Evolutionary conservation across 2,113 vertebrate genomes (phyloP), one percentile per base, ranked within the genome.

Genomic region (Mionectes macconnelli): DNA sequence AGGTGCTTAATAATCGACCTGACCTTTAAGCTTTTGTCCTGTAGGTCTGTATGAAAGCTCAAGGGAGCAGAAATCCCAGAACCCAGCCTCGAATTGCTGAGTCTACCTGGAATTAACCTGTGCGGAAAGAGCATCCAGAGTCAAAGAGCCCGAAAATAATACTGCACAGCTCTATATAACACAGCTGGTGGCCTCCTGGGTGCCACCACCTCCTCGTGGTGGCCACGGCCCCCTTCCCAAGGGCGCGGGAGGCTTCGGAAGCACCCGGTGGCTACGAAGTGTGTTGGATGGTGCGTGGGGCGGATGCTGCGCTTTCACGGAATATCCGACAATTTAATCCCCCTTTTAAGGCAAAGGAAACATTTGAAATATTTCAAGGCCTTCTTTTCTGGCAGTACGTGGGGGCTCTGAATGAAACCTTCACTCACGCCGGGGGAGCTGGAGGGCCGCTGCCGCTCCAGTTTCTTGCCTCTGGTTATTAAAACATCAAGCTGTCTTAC

Each of bases 401-500:
- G 40, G 82, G 62, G 88, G 88, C 82, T 94, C 33, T 96, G 95
- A 96, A 96, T 96, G 63, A 94, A 97, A 93, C 95, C 82, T 96
- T 95, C 94, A 93, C 81, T 97, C 90, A 96, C 17, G 27, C 89
- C 37, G 12, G 31, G 79, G 23, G 74, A 63, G 93, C 93, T 52
- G 87, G 90, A 74, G 92, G 91, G 78, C 89, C 1, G n/a, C 95
- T 96, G 95, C 91, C 91, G 42, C 64, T 90, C 84, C 63, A 8
- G 80, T 77, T 95, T 75, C 94, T 84, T 86, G 89, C 93, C 79
- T 79, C 81, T 37, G 90, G 87, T 97, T 96, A 96, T 97, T 97
- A 95, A 96, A 96, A 96, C 95, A 96, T 96, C 95, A 97, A 94
- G 83, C 85, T 97, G 96, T 96, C 94, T 90, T 55, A 39, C 93